These are phyloP conservation scores for Hymenopus coronatus DNA, from an alignment of 2,888 invertebrate species.

Conservation along the genomic window DNA sequence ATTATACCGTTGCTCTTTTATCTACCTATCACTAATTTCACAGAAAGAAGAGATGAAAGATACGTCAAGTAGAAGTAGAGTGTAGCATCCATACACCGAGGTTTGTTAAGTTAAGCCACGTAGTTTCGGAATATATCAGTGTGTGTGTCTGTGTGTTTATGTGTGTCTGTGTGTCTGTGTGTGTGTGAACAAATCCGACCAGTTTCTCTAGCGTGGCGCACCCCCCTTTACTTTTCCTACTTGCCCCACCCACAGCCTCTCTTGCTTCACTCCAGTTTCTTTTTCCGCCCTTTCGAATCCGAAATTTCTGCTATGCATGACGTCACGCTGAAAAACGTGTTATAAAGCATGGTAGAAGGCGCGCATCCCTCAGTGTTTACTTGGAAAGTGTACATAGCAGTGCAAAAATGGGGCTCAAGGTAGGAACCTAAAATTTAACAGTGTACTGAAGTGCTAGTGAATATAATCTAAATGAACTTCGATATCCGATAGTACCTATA, in stretches of 20 bases:
- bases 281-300: constrained; percentile 10
- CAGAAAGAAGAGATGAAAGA: neutral
- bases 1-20: neutral
- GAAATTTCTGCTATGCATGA: constrained; percentile 17
- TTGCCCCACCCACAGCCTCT: neutral
- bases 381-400: neutral
- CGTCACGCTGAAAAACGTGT: neutral
- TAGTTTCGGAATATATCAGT: neutral
- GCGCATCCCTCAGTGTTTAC: neutral
- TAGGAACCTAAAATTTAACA: neutral
- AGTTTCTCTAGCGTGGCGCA: neutral
- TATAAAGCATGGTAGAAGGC: neutral
- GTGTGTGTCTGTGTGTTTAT: neutral
- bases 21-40: neutral
- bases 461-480: neutral
- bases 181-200: neutral
- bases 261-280: neutral
- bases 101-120: neutral
- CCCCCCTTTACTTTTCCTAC: constrained; percentile 5
- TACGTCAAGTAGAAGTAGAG: neutral
- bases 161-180: neutral
- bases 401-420: neutral
- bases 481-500: too few species aligned
- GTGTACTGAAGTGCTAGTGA: neutral
- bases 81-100: neutral